These are phyloP conservation scores for Enteromius fasciolatus DNA, from an alignment of 2,797 vertebrate species.

Conservation along the genomic window DNA sequence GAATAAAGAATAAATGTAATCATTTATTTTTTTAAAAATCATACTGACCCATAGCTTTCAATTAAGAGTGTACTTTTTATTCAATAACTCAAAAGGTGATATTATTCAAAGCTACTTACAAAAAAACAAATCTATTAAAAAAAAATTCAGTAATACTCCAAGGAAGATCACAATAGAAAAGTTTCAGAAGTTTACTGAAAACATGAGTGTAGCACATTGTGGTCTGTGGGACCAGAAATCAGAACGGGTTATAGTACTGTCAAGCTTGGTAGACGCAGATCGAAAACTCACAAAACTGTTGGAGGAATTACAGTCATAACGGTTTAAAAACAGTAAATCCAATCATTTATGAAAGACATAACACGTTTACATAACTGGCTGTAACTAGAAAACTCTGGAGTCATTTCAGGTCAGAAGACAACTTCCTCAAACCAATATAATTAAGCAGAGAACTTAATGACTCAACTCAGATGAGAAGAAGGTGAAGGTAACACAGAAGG, in stretches of 20 bases:
- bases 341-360: slow-evolving; percentile 10
- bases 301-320: background rate
- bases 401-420: background rate
- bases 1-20: background rate
- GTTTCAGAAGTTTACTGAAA: background rate
- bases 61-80: too few relatives aligned
- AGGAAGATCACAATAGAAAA: background rate
- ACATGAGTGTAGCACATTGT: background rate
- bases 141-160: background rate
- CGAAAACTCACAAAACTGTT: background rate
- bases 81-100: background rate
- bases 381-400: background rate
- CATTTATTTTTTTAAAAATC: background rate
- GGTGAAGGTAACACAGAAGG: slow-evolving; percentile 16
- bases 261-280: background rate
- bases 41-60: background rate
- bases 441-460: background rate
- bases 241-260: slow-evolving; percentile 10
- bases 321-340: background rate
- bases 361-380: background rate
- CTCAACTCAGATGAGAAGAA: background rate
- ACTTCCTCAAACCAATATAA: slow-evolving; percentile 5
- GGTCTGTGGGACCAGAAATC: background rate
- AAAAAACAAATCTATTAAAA: background rate
- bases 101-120: background rate